Conservation (phyloP, 2,888 invertebrate genomes). For the Agrochola lychnidis region DNA sequence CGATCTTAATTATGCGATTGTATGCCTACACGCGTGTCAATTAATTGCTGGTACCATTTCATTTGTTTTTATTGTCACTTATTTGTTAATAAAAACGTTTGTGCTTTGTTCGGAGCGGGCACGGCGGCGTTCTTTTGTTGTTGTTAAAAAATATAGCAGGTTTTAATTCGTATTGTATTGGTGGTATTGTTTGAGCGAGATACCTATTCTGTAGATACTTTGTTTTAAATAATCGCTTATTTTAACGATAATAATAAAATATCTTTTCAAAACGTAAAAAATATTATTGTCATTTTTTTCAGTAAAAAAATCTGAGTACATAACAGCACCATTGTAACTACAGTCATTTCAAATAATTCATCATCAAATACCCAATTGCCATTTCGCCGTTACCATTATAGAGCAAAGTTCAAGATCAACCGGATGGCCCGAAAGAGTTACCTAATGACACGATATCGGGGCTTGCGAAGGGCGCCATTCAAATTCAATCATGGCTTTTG, state of each 20-base stretch:
- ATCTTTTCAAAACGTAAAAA: neutral
- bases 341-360: conserved; percentile 19
- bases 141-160: conserved; percentile 39
- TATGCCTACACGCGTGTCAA: conserved; percentile 79
- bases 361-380: conserved; percentile 31
- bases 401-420: conserved; percentile 67
- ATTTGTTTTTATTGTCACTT: conserved; percentile 67
- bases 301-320: neutral
- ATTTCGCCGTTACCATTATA: conserved; percentile 45
- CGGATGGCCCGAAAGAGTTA: conserved; percentile 65
- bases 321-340: neutral
- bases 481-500: conserved; percentile 75
- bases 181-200: conserved; percentile 30
- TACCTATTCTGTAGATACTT: conserved; percentile 6
- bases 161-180: conserved; percentile 33
- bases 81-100: conserved; percentile 67
- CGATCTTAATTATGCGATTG: conserved; percentile 80
- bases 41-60: conserved; percentile 74
- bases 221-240: neutral
- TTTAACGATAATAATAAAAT: neutral
- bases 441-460: conserved; percentile 65
- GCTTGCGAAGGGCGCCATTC: conserved; percentile 69
- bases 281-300: too few relatives aligned
- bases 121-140: conserved; percentile 49
- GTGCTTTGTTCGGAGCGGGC: conserved; percentile 55